phyloP scores from a whole-genome alignment of 35 echinoderm and acorn worm species.

The Strongylocentrotus purpuratus region DNA sequence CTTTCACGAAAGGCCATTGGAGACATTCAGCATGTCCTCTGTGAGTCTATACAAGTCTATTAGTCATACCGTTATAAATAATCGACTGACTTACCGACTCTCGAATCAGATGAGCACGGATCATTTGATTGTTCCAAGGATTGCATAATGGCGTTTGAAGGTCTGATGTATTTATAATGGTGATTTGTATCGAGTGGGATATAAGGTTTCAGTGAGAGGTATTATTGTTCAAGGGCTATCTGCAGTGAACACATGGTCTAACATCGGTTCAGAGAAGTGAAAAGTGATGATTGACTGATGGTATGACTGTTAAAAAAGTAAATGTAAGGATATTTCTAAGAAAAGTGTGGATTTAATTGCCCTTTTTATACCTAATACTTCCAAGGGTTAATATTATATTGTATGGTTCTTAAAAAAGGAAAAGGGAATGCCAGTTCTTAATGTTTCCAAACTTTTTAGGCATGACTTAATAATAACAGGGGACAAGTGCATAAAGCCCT shows the following conservation, averaged over 20 bases:
- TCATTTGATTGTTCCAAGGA: neutral
- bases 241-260: neutral
- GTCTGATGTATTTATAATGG: neutral
- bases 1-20: neutral
- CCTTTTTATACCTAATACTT: neutral
- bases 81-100: neutral
- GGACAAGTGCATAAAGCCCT: neutral
- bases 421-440: neutral
- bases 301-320: neutral
- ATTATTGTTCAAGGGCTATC: neutral
- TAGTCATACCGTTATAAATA: neutral
- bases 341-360: neutral
- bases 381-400: neutral
- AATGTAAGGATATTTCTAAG: neutral
- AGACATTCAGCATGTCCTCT: neutral
- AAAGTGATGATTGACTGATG: neutral
- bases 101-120: neutral
- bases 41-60: neutral
- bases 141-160: neutral
- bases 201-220: neutral
- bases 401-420: neutral
- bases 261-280: neutral
- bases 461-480: neutral
- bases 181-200: neutral
- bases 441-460: neutral